Evolutionary conservation across 2,113 vertebrate genomes (phyloP), one percentile per base, ranked within the genome.

Genomic region (Burhinus oedicnemus): DNA sequence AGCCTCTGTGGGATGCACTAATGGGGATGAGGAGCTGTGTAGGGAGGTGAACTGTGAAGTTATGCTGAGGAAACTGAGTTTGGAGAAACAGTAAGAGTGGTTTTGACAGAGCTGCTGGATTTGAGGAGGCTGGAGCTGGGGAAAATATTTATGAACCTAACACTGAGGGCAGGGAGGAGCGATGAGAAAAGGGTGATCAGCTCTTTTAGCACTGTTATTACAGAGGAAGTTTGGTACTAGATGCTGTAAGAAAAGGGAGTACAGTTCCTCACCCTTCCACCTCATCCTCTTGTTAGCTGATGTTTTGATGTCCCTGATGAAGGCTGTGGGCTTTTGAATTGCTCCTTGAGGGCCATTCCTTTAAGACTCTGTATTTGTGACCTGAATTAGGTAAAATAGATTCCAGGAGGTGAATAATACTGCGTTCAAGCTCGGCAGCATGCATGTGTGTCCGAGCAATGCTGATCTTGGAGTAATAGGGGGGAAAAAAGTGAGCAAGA

Each of bases 361-460:
- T 75, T 68, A 47, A 82, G 25, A 57, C 8, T 66, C 26, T 51
- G 2, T 30, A 8, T 61, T 79, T 83, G 19, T 61, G 23, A 61
- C 19, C 40, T 29, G 3, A 42, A 9, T 21, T 25, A 75, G 49
- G 26, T 38, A 32, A 68, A 64, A n/a, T 42, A 36, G 16, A 47
- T 87, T 83, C 20, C 7, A 57, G 55, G 14, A 79, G 21, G 8
- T 64, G 5, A 52, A 8, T 44, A 75, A 51, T 36, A n/a, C 15
- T 27, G 1, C 1, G 3, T 32, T 83, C 20, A 47, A 51, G 29
- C 25, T 58, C 2, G 4, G 29, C 27, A 62, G 21, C 1, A 2
- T 3, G 5, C 6, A 9, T 34, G 6, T 23, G 7, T 78, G 12
- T 42, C 38, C 65, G 26, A 79, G 22, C 11, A 90, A n/a, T 42